Conservation (phyloP, 1,140 invertebrate species). For the Drosophila repleta region DNA sequence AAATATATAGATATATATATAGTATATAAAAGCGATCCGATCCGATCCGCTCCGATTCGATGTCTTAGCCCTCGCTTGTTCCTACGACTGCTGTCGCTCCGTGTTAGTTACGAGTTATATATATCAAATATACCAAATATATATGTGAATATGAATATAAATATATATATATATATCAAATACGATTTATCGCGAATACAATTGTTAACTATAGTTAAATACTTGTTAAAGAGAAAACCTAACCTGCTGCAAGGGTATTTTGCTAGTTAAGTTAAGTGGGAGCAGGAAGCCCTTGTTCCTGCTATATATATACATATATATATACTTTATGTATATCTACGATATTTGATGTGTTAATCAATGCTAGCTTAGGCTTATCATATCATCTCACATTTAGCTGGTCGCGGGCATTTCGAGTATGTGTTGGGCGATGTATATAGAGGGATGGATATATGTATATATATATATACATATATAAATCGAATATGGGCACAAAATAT, state of each 20-base stretch:
- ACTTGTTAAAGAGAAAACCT: constrained; percentile 13
- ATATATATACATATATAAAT: constrained; percentile 24
- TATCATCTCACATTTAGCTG: constrained; percentile 51
- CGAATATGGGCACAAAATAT: constrained; percentile 56
- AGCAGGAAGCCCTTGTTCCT: constrained; percentile 19
- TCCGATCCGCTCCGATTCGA: not conserved
- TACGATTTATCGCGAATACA: constrained; percentile 2
- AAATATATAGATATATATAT: too few species aligned
- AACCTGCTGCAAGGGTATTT: constrained; percentile 28
- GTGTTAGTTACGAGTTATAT: constrained; percentile 16
- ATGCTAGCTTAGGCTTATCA: constrained; percentile 40
- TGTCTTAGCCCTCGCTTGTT: constrained; percentile 21
- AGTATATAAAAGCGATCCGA: constrained; percentile 3
- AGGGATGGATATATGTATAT: not conserved
- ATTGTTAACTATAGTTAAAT: constrained; percentile 21
- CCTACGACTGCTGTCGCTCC: constrained; percentile 28
- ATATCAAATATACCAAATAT: constrained; percentile 10
- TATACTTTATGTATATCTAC: constrained; percentile 13
- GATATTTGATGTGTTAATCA: constrained; percentile 9
- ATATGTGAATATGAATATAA: constrained; percentile 17
- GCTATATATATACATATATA: constrained; percentile 12
- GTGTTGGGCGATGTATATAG: constrained; percentile 9
- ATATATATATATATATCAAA: constrained; percentile 8
- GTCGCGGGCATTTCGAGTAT: not conserved
- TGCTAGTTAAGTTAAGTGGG: constrained; percentile 11